A percentile compares a stretch with the other conserved stretches of the same genome.
Conservation (phyloP, 2,797 vertebrate genomes). For the Xyrichtys novacula region DNA sequence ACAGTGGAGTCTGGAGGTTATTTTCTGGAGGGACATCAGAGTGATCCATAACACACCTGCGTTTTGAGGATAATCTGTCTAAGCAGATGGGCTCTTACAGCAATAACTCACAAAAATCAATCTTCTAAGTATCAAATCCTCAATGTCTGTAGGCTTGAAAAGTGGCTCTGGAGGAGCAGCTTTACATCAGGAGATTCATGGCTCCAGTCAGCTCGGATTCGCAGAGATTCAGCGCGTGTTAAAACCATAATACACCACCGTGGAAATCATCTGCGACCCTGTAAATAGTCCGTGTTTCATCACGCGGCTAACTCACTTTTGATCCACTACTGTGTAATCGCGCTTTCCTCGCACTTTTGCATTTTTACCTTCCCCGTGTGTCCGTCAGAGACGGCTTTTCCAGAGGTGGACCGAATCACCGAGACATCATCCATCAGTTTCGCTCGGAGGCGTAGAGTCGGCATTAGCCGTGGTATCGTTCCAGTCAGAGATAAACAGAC, state of each 20-base stretch:
- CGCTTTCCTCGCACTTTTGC: too few relatives aligned
- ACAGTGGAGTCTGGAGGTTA: constrained; percentile 1
- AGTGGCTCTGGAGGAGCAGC: constrained; percentile 1
- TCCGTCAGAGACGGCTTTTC: too few relatives aligned
- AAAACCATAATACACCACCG: background rate
- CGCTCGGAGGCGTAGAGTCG: too few relatives aligned
- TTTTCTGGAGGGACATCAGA: constrained; percentile 15
- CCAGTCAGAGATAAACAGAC: too few relatives aligned
- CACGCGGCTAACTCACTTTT: too few relatives aligned
- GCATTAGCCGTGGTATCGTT: too few relatives aligned
- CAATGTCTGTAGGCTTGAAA: background rate
- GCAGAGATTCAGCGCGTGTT: background rate
- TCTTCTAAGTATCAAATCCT: constrained; percentile 9
- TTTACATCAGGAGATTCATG: background rate
- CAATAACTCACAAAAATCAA: constrained; percentile 31
- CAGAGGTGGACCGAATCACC: too few relatives aligned
- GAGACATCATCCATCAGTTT: too few relatives aligned
- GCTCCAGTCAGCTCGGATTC: background rate
- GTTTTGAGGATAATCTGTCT: constrained; percentile 16
- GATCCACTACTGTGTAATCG: too few relatives aligned
- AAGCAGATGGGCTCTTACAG: constrained; percentile 20
- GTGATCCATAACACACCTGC: constrained; percentile 16
- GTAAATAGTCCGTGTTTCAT: background rate
- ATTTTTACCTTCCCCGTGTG: too few relatives aligned
- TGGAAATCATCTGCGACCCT: background rate